Evolutionary conservation across 2,888 invertebrate species (phyloP).

Genomic region (Andrena praecox): DNA sequence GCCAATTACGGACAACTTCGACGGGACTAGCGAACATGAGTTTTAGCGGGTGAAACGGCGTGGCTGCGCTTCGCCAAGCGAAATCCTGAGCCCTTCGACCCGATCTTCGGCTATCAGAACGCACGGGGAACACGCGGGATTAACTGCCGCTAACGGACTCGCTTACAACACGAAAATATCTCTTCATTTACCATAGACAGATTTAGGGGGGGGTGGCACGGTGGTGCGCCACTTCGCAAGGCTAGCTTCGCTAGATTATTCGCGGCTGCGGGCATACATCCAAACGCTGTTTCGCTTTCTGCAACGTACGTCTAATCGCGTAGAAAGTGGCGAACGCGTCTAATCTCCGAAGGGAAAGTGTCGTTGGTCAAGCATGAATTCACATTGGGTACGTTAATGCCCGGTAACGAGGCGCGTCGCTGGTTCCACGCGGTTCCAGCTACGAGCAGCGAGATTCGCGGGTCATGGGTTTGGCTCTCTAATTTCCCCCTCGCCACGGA

Average conservation of each 20-base stretch:
- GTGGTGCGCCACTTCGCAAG: constrained; percentile 41
- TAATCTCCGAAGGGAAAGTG: constrained; percentile 12
- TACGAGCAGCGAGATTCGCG: constrained; percentile 35
- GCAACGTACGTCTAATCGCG: constrained; percentile 34
- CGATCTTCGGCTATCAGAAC: background rate
- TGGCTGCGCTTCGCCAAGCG: constrained; percentile 13
- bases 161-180: constrained; percentile 67
- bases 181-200: constrained; percentile 55
- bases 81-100: background rate
- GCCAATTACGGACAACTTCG: constrained; percentile 27
- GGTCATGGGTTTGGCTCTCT: constrained; percentile 44
- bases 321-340: constrained; percentile 35
- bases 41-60: constrained; percentile 29
- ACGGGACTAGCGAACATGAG: constrained; percentile 60
- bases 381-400: constrained; percentile 21
- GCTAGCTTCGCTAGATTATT: constrained; percentile 47
- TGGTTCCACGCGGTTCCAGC: constrained; percentile 31
- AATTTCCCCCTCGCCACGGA: background rate
- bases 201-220: constrained; percentile 2
- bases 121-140: constrained; percentile 16
- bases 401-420: constrained; percentile 45
- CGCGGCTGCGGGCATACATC: constrained; percentile 47
- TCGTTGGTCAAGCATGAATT: constrained; percentile 23
- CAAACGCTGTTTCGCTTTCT: constrained; percentile 1
- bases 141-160: constrained; percentile 25